Base-by-base conservation (phyloP, 1,140 invertebrate species). In the Drosophila asahinai region DNA sequence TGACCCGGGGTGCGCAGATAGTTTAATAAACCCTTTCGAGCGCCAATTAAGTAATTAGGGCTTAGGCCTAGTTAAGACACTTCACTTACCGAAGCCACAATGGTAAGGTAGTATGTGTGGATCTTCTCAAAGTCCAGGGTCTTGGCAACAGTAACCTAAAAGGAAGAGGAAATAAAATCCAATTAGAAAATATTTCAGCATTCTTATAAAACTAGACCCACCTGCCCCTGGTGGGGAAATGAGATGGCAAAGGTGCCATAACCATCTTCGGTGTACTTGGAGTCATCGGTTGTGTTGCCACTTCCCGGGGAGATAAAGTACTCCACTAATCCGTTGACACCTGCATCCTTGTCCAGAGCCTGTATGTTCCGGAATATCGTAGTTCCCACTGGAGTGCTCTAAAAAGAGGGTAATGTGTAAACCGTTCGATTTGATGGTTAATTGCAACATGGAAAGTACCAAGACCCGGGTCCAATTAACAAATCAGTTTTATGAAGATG, bases 61-160 rank as follows among this genome's bases (percentile, higher is more conserved):
- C n/a, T 30, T 54, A 15, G 47, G 40, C 19, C 47, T 25, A 42
- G 45, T 48, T 59, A 11, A 30, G 30, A 48, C 17, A 47, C 40
- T 40, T 54, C n/a, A 96, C 96, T 96, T 94, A 98, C 97, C 93
- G 96, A 96, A 71, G 97, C 97, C 72, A 98, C 95, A 91, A 98
- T 96, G 67, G 97, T 98, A 90, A 98, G 95, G 91, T 97, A 96
- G 93, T 97, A 98, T 80, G 96, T 95, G 91, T 97, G 96, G n/a
- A 96, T 97, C 87, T 95, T 96, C 92, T 98, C 97, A 93, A 96
- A 98, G 94, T 98, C 97, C 81, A 98, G 94, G 30, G 95, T 97
- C 79, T 96, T 96, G 86, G 97, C 97, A n/a, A 98, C 96, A 11
- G 97, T 97, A 66, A 98, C 96, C 92, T 93, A 59, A 5, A 61